phyloP scores from a whole-genome alignment of 2,888 invertebrate species.

The Blomia tropicalis region DNA sequence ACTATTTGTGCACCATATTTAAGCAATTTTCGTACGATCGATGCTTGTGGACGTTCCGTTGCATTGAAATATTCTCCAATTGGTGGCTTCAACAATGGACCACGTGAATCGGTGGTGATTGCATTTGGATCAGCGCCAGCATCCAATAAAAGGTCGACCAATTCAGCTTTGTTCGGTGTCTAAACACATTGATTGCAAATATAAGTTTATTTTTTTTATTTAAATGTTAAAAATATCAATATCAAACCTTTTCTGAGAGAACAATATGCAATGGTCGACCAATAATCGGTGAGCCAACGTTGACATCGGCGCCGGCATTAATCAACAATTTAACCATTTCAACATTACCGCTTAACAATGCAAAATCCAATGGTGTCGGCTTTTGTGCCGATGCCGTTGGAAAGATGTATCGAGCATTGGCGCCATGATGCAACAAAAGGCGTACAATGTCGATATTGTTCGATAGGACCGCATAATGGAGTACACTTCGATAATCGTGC shows the following conservation, averaged over 20 bases:
- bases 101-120: slow-evolving; percentile 52
- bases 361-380: slow-evolving; percentile 65
- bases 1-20: slow-evolving; percentile 50
- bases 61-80: slow-evolving; percentile 56
- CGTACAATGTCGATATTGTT: slow-evolving; percentile 54
- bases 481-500: slow-evolving; percentile 49
- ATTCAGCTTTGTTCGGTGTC: slow-evolving; percentile 46
- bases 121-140: slow-evolving; percentile 42
- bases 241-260: slow-evolving; percentile 37
- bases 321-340: slow-evolving; percentile 45
- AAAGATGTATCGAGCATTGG: slow-evolving; percentile 46
- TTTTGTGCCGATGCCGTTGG: slow-evolving; percentile 42
- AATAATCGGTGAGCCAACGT: slow-evolving; percentile 60
- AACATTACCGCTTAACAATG: slow-evolving; percentile 61
- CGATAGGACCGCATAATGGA: slow-evolving; percentile 71
- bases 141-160: slow-evolving; percentile 36
- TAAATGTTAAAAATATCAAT: background rate
- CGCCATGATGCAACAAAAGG: slow-evolving; percentile 63
- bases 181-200: background rate
- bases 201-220: background rate
- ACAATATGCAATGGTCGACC: slow-evolving; percentile 67
- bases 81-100: slow-evolving; percentile 56
- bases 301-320: slow-evolving; percentile 51
- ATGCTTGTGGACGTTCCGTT: slow-evolving; percentile 49
- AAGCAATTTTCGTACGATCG: slow-evolving; percentile 52